Evolutionary conservation across 2,888 invertebrate genomes (phyloP).

Genomic region (Stegophylla sp.): DNA sequence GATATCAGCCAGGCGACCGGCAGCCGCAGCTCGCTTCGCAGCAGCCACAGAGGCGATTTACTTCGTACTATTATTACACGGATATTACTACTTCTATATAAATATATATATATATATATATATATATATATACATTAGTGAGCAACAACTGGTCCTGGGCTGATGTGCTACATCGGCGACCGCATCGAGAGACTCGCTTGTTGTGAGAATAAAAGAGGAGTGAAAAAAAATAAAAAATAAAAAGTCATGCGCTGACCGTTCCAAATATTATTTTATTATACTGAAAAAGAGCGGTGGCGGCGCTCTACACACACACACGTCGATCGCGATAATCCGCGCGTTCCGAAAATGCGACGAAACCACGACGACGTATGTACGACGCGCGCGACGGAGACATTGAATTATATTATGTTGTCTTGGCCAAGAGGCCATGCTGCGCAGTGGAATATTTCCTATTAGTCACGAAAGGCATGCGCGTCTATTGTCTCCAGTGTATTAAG

Average conservation of each 20-base stretch:
- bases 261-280: not conserved
- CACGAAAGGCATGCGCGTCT: too few species aligned
- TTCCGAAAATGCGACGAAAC: not conserved
- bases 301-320: not conserved
- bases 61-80: too few species aligned
- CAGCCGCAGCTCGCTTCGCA: not conserved
- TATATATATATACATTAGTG: not conserved
- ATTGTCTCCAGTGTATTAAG: too few species aligned
- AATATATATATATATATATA: too few species aligned
- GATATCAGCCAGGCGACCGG: not conserved
- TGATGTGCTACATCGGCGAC: constrained; percentile 34
- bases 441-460: too few species aligned
- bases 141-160: constrained; percentile 23
- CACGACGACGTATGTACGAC: not conserved
- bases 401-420: too few species aligned
- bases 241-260: not conserved
- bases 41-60: too few species aligned
- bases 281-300: not conserved
- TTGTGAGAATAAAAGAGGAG: too few species aligned
- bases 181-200: not conserved
- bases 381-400: too few species aligned
- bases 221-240: not conserved
- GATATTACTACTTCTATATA: too few species aligned
- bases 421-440: too few species aligned
- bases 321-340: not conserved